Conservation (phyloP, 2,888 invertebrate genomes). For the Clivina fossor region DNA sequence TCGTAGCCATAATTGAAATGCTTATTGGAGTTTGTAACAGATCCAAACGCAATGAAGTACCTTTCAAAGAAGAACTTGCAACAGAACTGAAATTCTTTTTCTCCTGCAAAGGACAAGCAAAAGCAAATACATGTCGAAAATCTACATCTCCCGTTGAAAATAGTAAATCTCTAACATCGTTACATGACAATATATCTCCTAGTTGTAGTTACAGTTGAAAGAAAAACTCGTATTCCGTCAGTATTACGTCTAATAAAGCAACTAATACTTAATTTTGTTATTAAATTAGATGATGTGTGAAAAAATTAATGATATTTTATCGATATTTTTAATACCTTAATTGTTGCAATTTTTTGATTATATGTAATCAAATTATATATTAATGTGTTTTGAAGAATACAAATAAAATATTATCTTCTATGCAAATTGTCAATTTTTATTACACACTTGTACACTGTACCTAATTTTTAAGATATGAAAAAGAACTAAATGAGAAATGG, state of each 20-base stretch:
- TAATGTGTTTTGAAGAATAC: too few species aligned
- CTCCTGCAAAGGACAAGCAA: conserved; percentile 69
- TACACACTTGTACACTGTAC: too few species aligned
- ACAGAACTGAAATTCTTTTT: conserved; percentile 74
- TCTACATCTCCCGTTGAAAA: conserved; percentile 5
- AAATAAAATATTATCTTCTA: too few species aligned
- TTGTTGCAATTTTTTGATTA: too few species aligned
- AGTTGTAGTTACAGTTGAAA: conserved; percentile 11
- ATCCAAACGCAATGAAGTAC: conserved; percentile 53
- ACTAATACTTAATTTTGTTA: too few species aligned
- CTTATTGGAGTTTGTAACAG: conserved; percentile 54
- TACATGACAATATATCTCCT: conserved; percentile 4
- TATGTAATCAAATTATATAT: too few species aligned
- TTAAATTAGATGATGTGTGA: background rate
- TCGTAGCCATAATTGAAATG: conserved; percentile 72
- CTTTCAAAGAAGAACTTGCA: conserved; percentile 65
- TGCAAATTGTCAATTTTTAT: too few species aligned
- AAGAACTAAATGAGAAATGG: too few species aligned
- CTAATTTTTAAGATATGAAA: too few species aligned
- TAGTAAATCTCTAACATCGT: conserved; percentile 15
- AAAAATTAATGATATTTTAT: too few species aligned
- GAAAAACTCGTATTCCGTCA: background rate
- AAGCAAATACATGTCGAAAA: conserved; percentile 52
- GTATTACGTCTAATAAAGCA: conserved; percentile 14
- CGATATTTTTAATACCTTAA: too few species aligned